These are phyloP conservation scores for Argyresthia goedartella DNA, from an alignment of 2,888 invertebrate species.

Conservation along the genomic window DNA sequence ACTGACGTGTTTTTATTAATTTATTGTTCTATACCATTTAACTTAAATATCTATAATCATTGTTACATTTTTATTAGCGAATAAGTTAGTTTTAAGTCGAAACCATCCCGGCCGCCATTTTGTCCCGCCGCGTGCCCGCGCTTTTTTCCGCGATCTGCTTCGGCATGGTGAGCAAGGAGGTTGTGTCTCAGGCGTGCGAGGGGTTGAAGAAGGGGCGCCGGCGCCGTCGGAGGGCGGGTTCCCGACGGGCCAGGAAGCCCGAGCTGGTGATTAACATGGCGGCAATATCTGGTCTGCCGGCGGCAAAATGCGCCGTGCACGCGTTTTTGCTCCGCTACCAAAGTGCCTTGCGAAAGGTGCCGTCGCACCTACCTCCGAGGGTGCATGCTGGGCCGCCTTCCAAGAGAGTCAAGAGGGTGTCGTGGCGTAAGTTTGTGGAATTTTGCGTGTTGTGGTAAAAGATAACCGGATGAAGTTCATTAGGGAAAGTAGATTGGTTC, in stretches of 20 bases:
- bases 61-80: no score
- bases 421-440: conserved; percentile 56
- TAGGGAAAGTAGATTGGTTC: no score
- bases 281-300: conserved; percentile 11
- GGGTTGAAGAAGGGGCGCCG: conserved; percentile 32
- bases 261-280: conserved; percentile 15
- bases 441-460: not conserved
- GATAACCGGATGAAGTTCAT: no score
- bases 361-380: conserved; percentile 47
- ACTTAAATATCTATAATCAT: conserved; percentile 11
- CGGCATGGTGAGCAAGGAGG: conserved; percentile 41
- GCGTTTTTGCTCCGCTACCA: conserved; percentile 49
- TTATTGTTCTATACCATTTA: conserved; percentile 18
- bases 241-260: conserved; percentile 33
- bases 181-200: conserved; percentile 21
- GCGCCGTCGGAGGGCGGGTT: conserved; percentile 35
- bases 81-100: no score
- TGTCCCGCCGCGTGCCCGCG: conserved; percentile 20
- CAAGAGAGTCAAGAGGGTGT: conserved; percentile 55
- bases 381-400: conserved; percentile 52
- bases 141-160: conserved; percentile 12
- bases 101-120: conserved; percentile 35
- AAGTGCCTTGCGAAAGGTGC: conserved; percentile 49
- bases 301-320: conserved; percentile 52
- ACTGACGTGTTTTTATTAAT: not conserved